Evolutionary conservation across 2,113 vertebrate species (phyloP).

Genomic region (Atlantisia rogersi): DNA sequence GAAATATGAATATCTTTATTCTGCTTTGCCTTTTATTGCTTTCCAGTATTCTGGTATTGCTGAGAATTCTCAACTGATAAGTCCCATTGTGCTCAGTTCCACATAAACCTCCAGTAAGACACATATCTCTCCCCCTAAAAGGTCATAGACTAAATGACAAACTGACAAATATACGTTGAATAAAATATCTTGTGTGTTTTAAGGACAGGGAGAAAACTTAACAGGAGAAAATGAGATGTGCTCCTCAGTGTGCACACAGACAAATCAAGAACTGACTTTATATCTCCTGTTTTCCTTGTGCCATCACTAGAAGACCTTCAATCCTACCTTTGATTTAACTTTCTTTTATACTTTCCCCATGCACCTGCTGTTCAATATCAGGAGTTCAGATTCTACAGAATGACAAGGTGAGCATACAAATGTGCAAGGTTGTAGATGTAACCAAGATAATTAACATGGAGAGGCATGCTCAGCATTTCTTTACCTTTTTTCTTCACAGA

Average conservation of each 20-base stretch:
- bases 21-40: not conserved
- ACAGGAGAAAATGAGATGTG: not conserved
- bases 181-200: not conserved
- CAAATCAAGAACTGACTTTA: constrained; percentile 7
- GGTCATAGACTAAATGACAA: not conserved
- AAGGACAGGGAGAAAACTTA: not conserved
- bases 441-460: constrained; percentile 50
- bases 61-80: not conserved
- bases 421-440: constrained; percentile 25
- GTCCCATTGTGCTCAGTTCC: not conserved
- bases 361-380: constrained; percentile 49
- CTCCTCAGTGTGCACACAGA: not conserved
- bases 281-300: constrained; percentile 6
- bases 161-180: not conserved
- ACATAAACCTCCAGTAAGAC: not conserved
- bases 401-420: constrained; percentile 56
- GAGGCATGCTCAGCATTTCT: constrained; percentile 43
- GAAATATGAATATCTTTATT: constrained; percentile 6
- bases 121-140: fast-evolving
- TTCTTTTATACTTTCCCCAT: constrained; percentile 17
- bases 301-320: not conserved
- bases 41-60: not conserved
- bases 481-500: constrained; percentile 2
- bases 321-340: constrained; percentile 40
- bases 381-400: not conserved